phyloP scores from a whole-genome alignment of 2,888 invertebrate species.

The Synanthedon tipuliformis region DNA sequence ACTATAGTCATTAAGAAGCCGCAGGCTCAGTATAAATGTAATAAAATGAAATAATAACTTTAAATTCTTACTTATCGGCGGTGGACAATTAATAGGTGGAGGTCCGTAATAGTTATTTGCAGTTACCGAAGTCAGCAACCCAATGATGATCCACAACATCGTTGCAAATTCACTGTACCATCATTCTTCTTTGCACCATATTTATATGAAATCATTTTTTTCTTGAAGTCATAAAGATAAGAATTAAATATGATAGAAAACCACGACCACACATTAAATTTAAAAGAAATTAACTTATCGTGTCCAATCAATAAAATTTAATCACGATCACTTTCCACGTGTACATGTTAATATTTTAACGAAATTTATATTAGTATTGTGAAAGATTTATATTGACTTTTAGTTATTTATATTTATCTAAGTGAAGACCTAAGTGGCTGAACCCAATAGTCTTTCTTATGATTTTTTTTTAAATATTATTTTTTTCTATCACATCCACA shows the following conservation, averaged over 20 bases:
- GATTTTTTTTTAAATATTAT: too few species aligned
- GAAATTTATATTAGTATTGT: too few species aligned
- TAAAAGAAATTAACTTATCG: background rate
- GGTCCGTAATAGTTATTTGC: background rate
- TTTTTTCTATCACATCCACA: too few species aligned
- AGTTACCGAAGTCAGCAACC: background rate
- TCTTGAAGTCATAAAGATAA: background rate
- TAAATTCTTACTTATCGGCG: background rate
- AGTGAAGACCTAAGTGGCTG: too few species aligned
- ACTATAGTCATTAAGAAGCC: too few species aligned
- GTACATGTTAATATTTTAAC: background rate
- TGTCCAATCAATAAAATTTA: background rate
- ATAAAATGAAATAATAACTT: background rate
- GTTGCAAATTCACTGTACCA: background rate
- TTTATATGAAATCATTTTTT: background rate
- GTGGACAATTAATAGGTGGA: background rate
- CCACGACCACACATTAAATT: background rate
- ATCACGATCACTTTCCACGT: background rate
- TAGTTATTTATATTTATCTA: too few species aligned
- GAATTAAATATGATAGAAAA: background rate
- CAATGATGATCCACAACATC: background rate
- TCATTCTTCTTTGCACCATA: background rate
- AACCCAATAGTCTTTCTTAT: too few species aligned
- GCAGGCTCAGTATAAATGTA: too few species aligned
- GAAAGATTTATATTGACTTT: too few species aligned